Evolutionary conservation across 2,797 vertebrate genomes (phyloP).

Genomic region (Arvicola amphibius): DNA sequence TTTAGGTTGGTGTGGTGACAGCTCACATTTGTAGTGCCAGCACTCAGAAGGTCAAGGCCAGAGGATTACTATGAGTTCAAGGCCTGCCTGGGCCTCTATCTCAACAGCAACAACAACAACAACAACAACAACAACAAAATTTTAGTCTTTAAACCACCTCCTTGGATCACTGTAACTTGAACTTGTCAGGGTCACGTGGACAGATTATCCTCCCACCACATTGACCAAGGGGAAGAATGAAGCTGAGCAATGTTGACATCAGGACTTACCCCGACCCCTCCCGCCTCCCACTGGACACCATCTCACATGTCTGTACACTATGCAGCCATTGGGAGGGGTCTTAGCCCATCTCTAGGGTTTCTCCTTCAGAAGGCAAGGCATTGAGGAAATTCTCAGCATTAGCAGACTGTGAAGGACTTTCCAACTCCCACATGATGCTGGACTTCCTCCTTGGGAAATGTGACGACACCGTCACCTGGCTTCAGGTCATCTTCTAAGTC

Average conservation of each 20-base stretch:
- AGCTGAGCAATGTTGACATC: neutral
- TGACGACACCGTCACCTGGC: neutral
- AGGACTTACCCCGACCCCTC: neutral
- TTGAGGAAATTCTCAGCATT: neutral
- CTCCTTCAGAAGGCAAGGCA: neutral
- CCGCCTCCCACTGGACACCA: fast-evolving
- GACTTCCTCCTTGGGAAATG: neutral
- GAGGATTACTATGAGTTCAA: neutral
- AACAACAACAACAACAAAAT: neutral
- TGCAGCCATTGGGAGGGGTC: neutral
- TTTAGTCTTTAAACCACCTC: neutral
- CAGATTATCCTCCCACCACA: neutral
- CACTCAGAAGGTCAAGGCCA: neutral
- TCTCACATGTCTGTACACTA: neutral
- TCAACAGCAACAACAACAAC: too few relatives aligned
- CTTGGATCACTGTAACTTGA: neutral
- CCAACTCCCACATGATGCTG: neutral
- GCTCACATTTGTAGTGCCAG: neutral
- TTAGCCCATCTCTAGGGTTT: neutral
- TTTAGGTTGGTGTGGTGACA: neutral
- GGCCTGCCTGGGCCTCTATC: neutral
- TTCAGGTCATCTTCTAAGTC: neutral
- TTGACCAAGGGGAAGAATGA: neutral
- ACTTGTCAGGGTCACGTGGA: neutral
- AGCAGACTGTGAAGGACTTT: neutral